Evolutionary conservation across 2,113 vertebrate species (phyloP).

Genomic region (Ia io): DNA sequence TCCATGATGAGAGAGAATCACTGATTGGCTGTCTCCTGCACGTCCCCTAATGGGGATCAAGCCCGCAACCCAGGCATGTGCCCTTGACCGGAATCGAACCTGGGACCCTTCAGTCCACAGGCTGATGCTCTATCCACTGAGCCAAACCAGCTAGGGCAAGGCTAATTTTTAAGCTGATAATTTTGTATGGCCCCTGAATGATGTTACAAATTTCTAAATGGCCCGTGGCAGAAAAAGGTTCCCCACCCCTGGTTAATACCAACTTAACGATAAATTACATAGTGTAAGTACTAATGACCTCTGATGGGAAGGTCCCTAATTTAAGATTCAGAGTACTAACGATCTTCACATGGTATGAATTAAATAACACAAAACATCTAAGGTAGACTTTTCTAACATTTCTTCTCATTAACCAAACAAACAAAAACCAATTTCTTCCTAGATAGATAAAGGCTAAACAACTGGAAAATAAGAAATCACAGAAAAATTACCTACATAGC

Average conservation of each 20-base stretch:
- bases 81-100: too few species aligned
- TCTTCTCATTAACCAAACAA: constrained; percentile 22
- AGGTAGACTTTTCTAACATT: not conserved
- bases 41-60: too few species aligned
- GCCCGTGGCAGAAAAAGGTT: too few species aligned
- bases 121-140: too few species aligned
- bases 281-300: not conserved
- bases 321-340: constrained; percentile 35
- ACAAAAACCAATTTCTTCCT: not conserved
- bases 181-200: too few species aligned
- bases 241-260: not conserved
- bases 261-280: not conserved
- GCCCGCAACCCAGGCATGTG: too few species aligned
- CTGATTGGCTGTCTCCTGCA: too few species aligned
- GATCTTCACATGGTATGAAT: not conserved
- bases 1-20: too few species aligned
- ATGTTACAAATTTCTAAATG: too few species aligned
- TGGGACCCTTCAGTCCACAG: too few species aligned
- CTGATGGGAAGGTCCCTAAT: not conserved
- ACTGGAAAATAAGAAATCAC: not conserved
- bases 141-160: too few species aligned
- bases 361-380: not conserved
- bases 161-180: too few species aligned
- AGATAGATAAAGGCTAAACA: not conserved
- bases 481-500: not conserved